Evolutionary conservation across 2,797 vertebrate genomes (phyloP).

Genomic region (Pseudochaenichthys georgianus): DNA sequence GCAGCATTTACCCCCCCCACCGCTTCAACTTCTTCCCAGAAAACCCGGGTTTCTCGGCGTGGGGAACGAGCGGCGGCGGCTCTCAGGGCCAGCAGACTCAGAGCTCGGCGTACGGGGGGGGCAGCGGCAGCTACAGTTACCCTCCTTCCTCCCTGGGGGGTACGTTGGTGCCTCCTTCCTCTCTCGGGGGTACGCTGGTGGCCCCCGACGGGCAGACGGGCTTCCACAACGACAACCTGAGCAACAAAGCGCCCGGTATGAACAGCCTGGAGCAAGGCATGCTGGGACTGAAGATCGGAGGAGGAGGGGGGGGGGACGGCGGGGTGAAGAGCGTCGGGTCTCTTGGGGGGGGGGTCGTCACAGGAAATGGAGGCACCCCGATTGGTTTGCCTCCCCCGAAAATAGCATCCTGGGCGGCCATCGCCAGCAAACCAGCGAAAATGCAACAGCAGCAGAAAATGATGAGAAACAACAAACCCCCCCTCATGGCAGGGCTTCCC

Average conservation of each 20-base stretch:
- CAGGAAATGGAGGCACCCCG: slow-evolving; percentile 90
- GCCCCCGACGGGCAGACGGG: slow-evolving; percentile 92
- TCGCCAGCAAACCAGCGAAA: slow-evolving; percentile 97
- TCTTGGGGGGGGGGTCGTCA: slow-evolving; percentile 88
- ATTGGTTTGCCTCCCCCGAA: slow-evolving; percentile 93
- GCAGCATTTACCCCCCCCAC: slow-evolving; percentile 93
- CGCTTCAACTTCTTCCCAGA: slow-evolving; percentile 98
- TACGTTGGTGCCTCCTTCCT: slow-evolving; percentile 92
- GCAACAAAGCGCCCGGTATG: slow-evolving; percentile 97
- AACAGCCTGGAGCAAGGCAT: slow-evolving; percentile 98
- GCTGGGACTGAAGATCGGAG: slow-evolving; percentile 96
- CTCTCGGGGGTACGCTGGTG: slow-evolving; percentile 95
- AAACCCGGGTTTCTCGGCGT: slow-evolving; percentile 97
- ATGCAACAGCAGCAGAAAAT: slow-evolving; percentile 90
- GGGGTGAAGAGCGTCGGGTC: slow-evolving; percentile 93
- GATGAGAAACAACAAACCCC: slow-evolving; percentile 87
- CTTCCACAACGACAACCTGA: slow-evolving; percentile 95
- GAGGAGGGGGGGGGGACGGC: slow-evolving; percentile 88
- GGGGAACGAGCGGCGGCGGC: slow-evolving; percentile 95
- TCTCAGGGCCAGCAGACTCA: slow-evolving; percentile 98
- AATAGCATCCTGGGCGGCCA: slow-evolving; percentile 96
- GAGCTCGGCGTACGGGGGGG: slow-evolving; percentile 92
- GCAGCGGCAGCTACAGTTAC: slow-evolving; percentile 94
- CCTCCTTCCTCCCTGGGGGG: slow-evolving; percentile 96
- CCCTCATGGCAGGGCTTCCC: slow-evolving; percentile 86